Conservation (phyloP, 1,140 invertebrate species). For the Hylaeus volcanicus region DNA sequence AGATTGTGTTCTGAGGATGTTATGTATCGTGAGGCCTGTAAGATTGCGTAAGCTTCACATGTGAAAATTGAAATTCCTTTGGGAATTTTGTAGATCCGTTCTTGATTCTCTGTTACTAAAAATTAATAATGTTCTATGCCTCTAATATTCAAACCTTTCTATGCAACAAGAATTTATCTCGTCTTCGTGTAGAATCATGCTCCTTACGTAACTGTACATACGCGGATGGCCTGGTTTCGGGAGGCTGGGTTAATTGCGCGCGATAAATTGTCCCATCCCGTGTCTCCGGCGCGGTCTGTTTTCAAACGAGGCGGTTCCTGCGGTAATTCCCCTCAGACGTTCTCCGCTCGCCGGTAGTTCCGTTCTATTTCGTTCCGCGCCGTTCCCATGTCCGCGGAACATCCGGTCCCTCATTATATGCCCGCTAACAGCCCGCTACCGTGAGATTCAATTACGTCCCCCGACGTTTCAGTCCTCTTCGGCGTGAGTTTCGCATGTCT, state of each 20-base stretch:
- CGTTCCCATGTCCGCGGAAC: constrained; percentile 55
- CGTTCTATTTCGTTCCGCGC: constrained; percentile 40
- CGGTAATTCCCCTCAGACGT: constrained; percentile 25
- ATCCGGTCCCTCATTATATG: constrained; percentile 45
- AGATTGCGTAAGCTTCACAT: too few relatives aligned
- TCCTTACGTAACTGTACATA: constrained; percentile 43
- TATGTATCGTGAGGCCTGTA: too few relatives aligned
- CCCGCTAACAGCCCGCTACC: constrained; percentile 6
- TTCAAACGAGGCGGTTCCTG: constrained; percentile 53
- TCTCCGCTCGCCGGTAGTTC: constrained; percentile 32
- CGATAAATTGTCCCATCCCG: constrained; percentile 62
- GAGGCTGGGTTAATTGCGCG: constrained; percentile 51
- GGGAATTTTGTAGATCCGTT: too few relatives aligned
- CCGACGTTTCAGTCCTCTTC: neutral
- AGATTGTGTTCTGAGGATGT: too few relatives aligned
- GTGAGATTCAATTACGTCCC: constrained; percentile 40
- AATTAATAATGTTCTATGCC: too few relatives aligned
- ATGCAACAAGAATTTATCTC: too few relatives aligned
- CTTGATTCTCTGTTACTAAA: too few relatives aligned
- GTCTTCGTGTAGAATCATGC: neutral
- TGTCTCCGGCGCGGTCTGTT: constrained; percentile 30
- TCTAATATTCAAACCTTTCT: too few relatives aligned
- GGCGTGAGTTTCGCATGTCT: neutral
- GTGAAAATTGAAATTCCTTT: too few relatives aligned
- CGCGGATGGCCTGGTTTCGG: constrained; percentile 40